These are phyloP conservation scores for Rhabdomys pumilio DNA, from an alignment of 2,797 vertebrate species.

Conservation along the genomic window DNA sequence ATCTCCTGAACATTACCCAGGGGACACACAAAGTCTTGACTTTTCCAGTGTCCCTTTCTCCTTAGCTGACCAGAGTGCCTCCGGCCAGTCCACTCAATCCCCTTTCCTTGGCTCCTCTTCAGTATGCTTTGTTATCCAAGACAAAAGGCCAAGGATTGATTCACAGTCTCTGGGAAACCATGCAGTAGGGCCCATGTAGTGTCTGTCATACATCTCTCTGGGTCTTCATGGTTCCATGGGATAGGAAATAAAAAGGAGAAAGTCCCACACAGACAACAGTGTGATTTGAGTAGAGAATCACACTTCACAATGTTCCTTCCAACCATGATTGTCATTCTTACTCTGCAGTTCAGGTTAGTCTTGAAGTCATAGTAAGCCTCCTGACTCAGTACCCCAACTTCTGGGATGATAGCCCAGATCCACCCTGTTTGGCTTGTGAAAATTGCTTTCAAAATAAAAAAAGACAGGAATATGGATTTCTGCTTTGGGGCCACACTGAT, in stretches of 20 bases:
- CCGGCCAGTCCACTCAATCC: too few species aligned
- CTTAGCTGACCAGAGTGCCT: not conserved
- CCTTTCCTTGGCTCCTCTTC: not conserved
- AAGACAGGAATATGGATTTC: accelerated
- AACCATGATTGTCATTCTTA: too few species aligned
- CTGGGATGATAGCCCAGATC: not conserved
- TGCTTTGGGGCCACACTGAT: not conserved
- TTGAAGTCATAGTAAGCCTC: not conserved
- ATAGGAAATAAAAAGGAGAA: not conserved
- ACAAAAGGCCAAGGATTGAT: not conserved
- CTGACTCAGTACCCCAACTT: not conserved
- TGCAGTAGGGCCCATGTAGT: accelerated
- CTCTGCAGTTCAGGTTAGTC: not conserved
- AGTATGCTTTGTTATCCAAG: not conserved
- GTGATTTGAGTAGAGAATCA: accelerated
- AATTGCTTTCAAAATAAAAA: not conserved
- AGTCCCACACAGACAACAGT: accelerated
- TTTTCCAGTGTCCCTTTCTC: not conserved
- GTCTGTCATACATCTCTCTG: not conserved
- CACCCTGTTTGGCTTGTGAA: not conserved
- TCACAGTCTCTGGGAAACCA: not conserved
- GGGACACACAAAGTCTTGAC: too few species aligned
- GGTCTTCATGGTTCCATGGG: not conserved
- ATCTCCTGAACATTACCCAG: accelerated
- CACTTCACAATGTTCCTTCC: not conserved